Conservation (phyloP, 2,888 invertebrate species). For the Trilocha varians region DNA sequence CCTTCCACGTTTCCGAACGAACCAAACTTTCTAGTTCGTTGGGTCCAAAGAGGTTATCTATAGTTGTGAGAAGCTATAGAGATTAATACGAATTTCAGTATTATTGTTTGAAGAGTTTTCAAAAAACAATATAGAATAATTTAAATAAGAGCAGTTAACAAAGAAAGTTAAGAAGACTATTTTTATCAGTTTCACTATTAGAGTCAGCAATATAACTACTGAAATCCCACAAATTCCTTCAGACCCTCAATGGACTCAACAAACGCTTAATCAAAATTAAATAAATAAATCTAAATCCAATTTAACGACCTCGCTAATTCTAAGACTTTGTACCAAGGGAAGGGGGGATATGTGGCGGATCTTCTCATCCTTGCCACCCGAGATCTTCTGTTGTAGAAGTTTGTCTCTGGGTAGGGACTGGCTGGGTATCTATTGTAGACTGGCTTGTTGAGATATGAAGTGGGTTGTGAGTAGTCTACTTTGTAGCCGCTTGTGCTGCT, state of each 20-base stretch:
- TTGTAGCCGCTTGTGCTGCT: slow-evolving; percentile 65
- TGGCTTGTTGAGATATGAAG: slow-evolving; percentile 55
- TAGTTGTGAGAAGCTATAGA: background rate
- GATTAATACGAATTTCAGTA: too few relatives aligned
- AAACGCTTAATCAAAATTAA: slow-evolving; percentile 37
- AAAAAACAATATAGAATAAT: too few relatives aligned
- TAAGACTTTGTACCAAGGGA: slow-evolving; percentile 85
- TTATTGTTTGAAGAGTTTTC: too few relatives aligned
- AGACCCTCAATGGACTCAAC: slow-evolving; percentile 59
- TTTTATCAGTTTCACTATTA: too few relatives aligned
- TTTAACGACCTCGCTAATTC: slow-evolving; percentile 78
- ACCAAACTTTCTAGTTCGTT: slow-evolving; percentile 43
- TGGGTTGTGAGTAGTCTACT: slow-evolving; percentile 65
- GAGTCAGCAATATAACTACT: too few relatives aligned
- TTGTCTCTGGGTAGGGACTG: slow-evolving; percentile 45
- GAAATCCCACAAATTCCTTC: too few relatives aligned
- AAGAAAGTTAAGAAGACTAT: too few relatives aligned
- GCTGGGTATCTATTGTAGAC: slow-evolving; percentile 62
- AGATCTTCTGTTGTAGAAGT: slow-evolving; percentile 61
- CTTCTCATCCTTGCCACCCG: slow-evolving; percentile 50
- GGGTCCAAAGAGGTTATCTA: slow-evolving; percentile 47
- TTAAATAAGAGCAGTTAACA: too few relatives aligned
- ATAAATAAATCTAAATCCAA: slow-evolving; percentile 70
- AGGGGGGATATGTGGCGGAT: slow-evolving; percentile 72
- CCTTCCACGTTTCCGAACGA: slow-evolving; percentile 32